phyloP scores from a whole-genome alignment of 2,113 vertebrate genomes.

The Pomatorhinus ruficollis region DNA sequence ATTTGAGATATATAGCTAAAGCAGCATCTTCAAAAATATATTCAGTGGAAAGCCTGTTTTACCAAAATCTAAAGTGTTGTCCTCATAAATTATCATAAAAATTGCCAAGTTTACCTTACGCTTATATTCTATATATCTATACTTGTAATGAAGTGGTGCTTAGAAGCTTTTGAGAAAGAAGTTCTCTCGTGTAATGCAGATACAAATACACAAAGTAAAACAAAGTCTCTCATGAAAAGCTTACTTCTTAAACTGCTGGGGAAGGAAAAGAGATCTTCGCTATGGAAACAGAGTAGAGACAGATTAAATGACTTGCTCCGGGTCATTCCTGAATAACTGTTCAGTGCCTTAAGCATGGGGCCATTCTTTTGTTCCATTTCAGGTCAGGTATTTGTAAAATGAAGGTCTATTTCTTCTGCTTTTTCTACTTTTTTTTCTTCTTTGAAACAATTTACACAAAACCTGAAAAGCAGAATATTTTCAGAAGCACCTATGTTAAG shows the following conservation, averaged over 20 bases:
- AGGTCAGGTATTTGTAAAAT: constrained; percentile 35
- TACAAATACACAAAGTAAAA: background rate
- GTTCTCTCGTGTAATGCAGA: background rate
- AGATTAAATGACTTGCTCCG: constrained; percentile 21
- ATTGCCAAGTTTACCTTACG: background rate
- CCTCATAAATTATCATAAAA: background rate
- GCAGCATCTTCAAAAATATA: background rate
- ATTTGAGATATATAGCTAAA: background rate
- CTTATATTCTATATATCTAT: background rate
- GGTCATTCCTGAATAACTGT: constrained; percentile 24
- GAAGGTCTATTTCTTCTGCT: background rate
- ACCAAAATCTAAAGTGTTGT: background rate
- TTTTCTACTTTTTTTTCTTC: background rate
- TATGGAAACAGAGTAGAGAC: constrained; percentile 6
- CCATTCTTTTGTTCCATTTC: constrained; percentile 22
- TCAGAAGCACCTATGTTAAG: background rate
- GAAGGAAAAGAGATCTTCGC: background rate
- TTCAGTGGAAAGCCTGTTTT: background rate
- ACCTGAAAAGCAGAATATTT: constrained; percentile 25
- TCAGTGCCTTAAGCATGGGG: constrained; percentile 9
- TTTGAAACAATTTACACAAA: background rate
- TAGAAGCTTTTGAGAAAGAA: background rate
- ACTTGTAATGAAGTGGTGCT: background rate
- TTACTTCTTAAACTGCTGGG: constrained; percentile 16
- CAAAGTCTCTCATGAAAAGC: background rate